Conservation (phyloP, 2,797 vertebrate species). For the Harpagifer antarcticus region DNA sequence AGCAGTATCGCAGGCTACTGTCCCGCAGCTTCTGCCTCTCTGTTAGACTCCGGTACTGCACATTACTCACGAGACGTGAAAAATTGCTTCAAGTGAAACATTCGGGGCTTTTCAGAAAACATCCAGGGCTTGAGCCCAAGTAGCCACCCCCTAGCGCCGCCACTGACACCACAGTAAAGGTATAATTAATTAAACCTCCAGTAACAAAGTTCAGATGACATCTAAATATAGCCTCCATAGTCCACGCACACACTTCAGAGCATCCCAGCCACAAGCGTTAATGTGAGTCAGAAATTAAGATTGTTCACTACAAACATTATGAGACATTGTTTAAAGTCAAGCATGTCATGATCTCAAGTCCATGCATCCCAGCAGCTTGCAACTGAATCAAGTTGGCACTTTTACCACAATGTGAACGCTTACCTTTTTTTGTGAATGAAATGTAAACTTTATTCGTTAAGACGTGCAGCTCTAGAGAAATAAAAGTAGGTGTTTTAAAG, state of each 20-base stretch:
- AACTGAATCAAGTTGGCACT: constrained; percentile 26
- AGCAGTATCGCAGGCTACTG: no score
- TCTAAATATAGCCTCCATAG: constrained; percentile 34
- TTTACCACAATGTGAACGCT: constrained; percentile 4
- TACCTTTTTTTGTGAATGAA: constrained; percentile 36
- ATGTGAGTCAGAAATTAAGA: constrained; percentile 34
- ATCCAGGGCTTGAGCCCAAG: no score
- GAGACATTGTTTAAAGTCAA: constrained; percentile 27
- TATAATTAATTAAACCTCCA: constrained; percentile 26
- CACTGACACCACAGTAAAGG: constrained; percentile 16
- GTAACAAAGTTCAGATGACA: constrained; percentile 18
- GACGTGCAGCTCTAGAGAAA: constrained; percentile 35
- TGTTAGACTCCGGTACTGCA: no score
- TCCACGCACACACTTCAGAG: constrained; percentile 10
- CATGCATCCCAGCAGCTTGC: constrained; percentile 33
- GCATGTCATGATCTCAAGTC: constrained; percentile 24
- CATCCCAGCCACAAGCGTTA: constrained; percentile 11
- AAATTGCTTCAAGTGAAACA: not conserved
- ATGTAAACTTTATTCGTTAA: constrained; percentile 50
- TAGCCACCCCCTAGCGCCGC: no score
- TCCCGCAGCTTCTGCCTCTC: no score
- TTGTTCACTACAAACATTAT: constrained; percentile 44
- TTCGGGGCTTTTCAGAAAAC: no score
- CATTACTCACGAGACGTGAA: not conserved
- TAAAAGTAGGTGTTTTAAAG: not conserved